Base-by-base conservation (phyloP, 2,888 invertebrate species). In the Phengaris alcon region DNA sequence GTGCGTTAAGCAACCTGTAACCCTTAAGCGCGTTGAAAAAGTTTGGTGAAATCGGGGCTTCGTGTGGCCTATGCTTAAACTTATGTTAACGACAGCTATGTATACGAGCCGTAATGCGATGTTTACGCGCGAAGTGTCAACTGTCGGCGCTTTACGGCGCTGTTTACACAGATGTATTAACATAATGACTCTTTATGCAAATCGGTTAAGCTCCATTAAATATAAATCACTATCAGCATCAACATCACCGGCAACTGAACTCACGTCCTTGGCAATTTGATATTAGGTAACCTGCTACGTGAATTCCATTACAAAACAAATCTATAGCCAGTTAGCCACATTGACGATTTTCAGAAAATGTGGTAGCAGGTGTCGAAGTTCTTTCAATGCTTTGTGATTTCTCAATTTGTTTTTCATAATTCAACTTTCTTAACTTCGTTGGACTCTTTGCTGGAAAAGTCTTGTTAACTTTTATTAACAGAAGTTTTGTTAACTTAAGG, bases 161-260 rank as follows among this genome's bases (percentile, higher is more conserved):
- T 82, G 79, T 78, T 81, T 80, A 82, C 82, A 80, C 75, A 76
- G 69, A 76, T 75, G 70, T 72, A 79, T 79, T 79, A 76, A 79
- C 78, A 79, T 79, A 79, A 79, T 78, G 78, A 69, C 69, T n/a
- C 9, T 9, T 55, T 69, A 69, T 69, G 69, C 48, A 46, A 69
- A 69, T 69, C n/a, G 10, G 64, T 52, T 52, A 52, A n/a, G n/a
- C 55, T 64, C 12, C 64, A 35, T 64, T 64, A 9, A 55, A 55
- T 64, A 22, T 22, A 52, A 52, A 52, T 52, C 52, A 10, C 8
- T 52, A 52, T 5, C 22, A 64, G 10, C 64, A 64, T 64, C 64
- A 64, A 12, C 12, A 64, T 22, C 22, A 22, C 6, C 22, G 52
- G 52, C 52, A 10, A 52, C 52, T 15, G 57, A n/a, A 8, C 57